These are phyloP conservation scores for Bombylius discolor DNA, from an alignment of 2,888 invertebrate genomes.

Conservation along the genomic window DNA sequence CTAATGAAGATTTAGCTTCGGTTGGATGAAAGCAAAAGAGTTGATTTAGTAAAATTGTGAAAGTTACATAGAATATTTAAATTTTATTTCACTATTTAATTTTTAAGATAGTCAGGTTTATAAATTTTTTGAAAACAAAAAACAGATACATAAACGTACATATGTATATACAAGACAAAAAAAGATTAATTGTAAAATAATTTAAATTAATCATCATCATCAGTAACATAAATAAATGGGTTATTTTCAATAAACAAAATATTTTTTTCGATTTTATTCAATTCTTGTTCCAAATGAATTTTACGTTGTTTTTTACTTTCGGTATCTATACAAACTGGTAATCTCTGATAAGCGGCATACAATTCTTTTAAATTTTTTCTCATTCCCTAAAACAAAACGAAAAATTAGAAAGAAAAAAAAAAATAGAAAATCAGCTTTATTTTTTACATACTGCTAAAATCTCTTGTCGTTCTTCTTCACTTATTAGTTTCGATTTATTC, in stretches of 20 bases:
- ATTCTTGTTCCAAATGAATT: not conserved
- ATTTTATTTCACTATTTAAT: too few species aligned
- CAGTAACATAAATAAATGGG: not conserved
- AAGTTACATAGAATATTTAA: too few species aligned
- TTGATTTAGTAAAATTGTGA: too few species aligned
- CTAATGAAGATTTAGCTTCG: too few species aligned
- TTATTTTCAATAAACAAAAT: not conserved
- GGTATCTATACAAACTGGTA: not conserved
- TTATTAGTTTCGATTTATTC: not conserved
- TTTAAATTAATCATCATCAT: too few species aligned
- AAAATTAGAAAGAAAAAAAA: not conserved
- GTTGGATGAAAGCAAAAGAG: too few species aligned
- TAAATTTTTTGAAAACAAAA: too few species aligned
- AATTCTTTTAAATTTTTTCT: not conserved
- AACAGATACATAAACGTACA: too few species aligned
- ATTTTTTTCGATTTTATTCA: not conserved
- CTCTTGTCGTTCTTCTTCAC: not conserved
- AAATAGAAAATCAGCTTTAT: not conserved
- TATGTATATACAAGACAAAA: too few species aligned
- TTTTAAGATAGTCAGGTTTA: too few species aligned
- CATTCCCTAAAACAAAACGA: not conserved
- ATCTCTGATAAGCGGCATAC: not conserved
- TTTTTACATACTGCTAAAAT: not conserved
- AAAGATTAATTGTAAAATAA: too few species aligned
- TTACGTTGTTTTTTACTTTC: not conserved